A percentile compares a stretch with the other conserved stretches of the same genome.
Evolutionary conservation across 2,797 vertebrate species (phyloP).

Genomic region (Neopelma chrysocephalum): DNA sequence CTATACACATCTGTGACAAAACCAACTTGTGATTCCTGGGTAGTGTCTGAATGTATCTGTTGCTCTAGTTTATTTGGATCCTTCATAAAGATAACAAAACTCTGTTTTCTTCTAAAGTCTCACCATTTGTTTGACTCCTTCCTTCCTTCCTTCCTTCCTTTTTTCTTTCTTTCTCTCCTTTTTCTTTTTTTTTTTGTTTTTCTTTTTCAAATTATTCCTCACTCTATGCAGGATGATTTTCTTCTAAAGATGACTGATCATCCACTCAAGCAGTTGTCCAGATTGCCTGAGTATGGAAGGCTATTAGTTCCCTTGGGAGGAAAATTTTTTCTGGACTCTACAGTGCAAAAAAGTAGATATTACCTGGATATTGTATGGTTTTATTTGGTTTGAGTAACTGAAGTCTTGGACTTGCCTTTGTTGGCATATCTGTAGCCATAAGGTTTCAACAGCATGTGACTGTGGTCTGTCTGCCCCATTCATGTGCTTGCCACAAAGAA

Average conservation of each 20-base stretch:
- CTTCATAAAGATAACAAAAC: slow-evolving; percentile 32
- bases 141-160: background rate
- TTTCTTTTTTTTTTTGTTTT: background rate
- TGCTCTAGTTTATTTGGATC: background rate
- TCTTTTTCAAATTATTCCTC: background rate
- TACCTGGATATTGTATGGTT: background rate
- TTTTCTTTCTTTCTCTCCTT: background rate
- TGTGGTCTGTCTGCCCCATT: background rate
- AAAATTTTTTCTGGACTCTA: slow-evolving; percentile 10
- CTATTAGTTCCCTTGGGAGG: background rate
- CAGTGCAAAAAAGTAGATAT: background rate
- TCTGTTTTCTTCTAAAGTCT: background rate
- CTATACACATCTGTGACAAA: background rate
- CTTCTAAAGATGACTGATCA: background rate
- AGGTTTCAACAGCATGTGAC: background rate
- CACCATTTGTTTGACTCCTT: background rate
- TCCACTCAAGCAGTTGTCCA: background rate
- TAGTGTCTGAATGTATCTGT: background rate
- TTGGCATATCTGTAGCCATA: background rate
- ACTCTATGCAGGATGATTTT: slow-evolving; percentile 33
- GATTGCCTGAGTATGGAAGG: background rate
- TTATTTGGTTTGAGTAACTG: background rate
- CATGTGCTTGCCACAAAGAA: background rate
- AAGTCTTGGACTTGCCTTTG: background rate
- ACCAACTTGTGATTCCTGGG: background rate